These are phyloP conservation scores for Pachyseris speciosa DNA, from an alignment of 64 coral and sea anemone species.

Conservation along the genomic window DNA sequence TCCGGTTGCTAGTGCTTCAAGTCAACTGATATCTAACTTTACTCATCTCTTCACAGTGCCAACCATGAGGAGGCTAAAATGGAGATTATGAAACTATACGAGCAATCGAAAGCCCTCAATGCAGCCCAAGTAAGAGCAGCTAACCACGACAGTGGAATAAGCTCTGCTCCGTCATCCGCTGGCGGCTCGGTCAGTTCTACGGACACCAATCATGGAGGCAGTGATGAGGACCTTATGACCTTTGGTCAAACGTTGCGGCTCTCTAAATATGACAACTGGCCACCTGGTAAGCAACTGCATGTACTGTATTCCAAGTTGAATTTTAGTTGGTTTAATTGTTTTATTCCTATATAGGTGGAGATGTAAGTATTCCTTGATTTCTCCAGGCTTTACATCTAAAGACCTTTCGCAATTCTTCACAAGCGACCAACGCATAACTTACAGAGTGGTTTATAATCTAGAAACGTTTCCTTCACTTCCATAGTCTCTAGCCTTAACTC, in stretches of 20 bases:
- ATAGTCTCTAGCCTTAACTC: too few relatives aligned
- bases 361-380: too few relatives aligned
- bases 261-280: constrained; percentile 43
- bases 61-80: constrained; percentile 53
- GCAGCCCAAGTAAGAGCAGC: constrained; percentile 50
- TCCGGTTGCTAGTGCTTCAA: not conserved
- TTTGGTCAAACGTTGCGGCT: constrained; percentile 55
- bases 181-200: constrained; percentile 94
- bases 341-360: too few relatives aligned
- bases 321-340: too few relatives aligned
- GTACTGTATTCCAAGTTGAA: too few relatives aligned
- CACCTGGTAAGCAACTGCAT: not conserved
- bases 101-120: constrained; percentile 69
- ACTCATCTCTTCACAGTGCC: not conserved
- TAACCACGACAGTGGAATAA: constrained; percentile 85
- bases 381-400: too few relatives aligned
- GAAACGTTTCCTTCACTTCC: too few relatives aligned
- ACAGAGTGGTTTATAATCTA: too few relatives aligned
- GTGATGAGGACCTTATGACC: constrained; percentile 88
- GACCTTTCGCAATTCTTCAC: too few relatives aligned
- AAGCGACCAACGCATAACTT: too few relatives aligned
- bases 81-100: constrained; percentile 76
- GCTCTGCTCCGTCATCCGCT: constrained; percentile 87
- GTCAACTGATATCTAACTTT: not conserved
- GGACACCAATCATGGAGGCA: constrained; percentile 90